Percentiles rank a stretch among this genome's conserved stretches.
Evolutionary conservation across 1,140 invertebrate genomes (phyloP).

Genomic region (Diploscapter pachys): DNA sequence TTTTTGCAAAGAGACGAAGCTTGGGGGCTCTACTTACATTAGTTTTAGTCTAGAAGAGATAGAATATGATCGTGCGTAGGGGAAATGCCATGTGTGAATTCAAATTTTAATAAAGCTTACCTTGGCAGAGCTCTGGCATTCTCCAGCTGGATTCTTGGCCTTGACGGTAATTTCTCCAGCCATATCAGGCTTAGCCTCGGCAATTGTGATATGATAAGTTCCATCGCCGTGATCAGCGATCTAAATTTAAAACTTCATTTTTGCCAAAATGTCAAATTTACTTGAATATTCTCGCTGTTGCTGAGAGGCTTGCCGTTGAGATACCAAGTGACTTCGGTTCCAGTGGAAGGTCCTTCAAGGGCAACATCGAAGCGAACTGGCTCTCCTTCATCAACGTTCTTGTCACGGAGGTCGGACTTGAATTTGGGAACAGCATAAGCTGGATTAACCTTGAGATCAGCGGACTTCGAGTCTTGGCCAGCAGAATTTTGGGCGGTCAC

Average conservation of each 20-base stretch:
- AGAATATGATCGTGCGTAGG: neutral
- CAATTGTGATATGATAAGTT: conserved; percentile 77
- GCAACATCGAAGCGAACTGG: conserved; percentile 35
- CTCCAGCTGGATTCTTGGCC: conserved; percentile 37
- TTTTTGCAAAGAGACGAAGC: too few species aligned
- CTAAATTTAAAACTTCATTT: conserved; percentile 7
- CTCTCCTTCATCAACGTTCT: conserved; percentile 41
- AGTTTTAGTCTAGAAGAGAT: neutral
- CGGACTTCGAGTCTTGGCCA: conserved; percentile 35
- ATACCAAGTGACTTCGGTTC: conserved; percentile 44
- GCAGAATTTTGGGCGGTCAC: conserved; percentile 40
- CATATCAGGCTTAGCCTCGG: conserved; percentile 82
- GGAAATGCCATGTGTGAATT: conserved; percentile 10
- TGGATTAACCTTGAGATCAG: conserved; percentile 38
- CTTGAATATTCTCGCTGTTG: conserved; percentile 16
- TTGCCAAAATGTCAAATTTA: conserved; percentile 6
- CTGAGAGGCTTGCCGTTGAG: conserved; percentile 42
- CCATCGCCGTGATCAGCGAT: conserved; percentile 41
- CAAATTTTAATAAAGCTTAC: conserved; percentile 23
- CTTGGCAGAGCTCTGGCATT: conserved; percentile 28
- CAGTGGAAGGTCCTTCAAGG: conserved; percentile 33
- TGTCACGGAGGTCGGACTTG: conserved; percentile 33
- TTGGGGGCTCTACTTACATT: too few species aligned
- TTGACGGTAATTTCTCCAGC: conserved; percentile 35
- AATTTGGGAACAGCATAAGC: conserved; percentile 25